Evolutionary conservation across 2,888 invertebrate genomes (phyloP), one percentile per base, ranked within the genome.

Genomic region (Orthosia incerta): DNA sequence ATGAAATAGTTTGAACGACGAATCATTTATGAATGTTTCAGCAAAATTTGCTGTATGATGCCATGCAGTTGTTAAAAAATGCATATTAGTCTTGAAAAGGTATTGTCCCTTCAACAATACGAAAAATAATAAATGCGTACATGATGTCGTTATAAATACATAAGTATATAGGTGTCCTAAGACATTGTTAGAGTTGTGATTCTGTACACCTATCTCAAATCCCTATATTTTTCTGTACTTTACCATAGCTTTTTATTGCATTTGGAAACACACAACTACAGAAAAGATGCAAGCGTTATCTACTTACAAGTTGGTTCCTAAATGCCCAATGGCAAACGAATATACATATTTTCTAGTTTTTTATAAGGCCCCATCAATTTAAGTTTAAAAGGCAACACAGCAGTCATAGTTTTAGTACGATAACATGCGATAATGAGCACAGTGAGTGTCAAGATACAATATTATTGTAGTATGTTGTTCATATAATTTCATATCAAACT

Each of bases 291-390:
- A 50, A 57, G 18, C 18, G 9, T 45, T 67, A 11, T 16, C 20
- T 45, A 60, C 31, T 45, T 59, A 74, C 48, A 79, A 59, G 20
- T 53, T 67, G 46, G 39, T 60, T 80, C 12, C 3, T 50, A 74
- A 62, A 53, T 74, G 45, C 48, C 57, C 59, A 23, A n/a, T 7
- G 23, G 55, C 45, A 63, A 57, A 55, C 13, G 5, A 50, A 26
- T 45, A 46, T 64, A 60, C 63, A 69, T 79, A 74, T 71, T 55
- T 57, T 46, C 56, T 75, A 79, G 48, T 64, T 68, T 73, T 71
- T 70, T 71, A 71, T 86, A 88, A 87, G 88, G 88, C 88, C 85
- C 71, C 88, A 56, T 86, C 16, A 56, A 51, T 66, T 73, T 55
- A 71, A 65, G 69, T 77, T 64, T 59, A 51, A 65, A 83, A 82